Conservation (phyloP, 2,888 invertebrate genomes). For the Petrolisthes manimaculis region DNA sequence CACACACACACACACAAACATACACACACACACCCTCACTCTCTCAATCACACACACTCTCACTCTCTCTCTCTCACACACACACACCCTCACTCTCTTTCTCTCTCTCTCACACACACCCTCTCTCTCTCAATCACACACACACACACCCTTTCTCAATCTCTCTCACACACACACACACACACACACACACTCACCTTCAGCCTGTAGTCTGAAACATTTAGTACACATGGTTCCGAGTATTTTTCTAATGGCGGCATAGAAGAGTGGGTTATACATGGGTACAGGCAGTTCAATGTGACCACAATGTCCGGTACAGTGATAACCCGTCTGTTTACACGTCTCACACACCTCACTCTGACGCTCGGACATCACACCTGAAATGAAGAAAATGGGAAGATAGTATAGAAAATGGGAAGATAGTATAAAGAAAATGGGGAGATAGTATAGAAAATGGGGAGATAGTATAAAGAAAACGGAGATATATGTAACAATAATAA, state of each 20-base stretch:
- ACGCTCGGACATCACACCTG: conserved; percentile 70
- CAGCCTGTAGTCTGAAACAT: conserved; percentile 71
- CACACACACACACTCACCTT: background rate
- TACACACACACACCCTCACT: too few species aligned
- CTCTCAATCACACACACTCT: background rate
- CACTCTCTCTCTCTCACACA: background rate
- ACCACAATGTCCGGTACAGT: conserved; percentile 94
- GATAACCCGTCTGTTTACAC: conserved; percentile 77
- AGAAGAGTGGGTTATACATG: conserved; percentile 91
- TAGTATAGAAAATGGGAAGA: too few species aligned
- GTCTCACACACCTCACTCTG: conserved; percentile 81
- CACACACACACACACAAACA: background rate
- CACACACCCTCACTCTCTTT: too few species aligned
- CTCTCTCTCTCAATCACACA: too few species aligned
- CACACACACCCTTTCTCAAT: too few species aligned
- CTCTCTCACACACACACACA: too few species aligned
- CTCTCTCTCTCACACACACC: too few species aligned
- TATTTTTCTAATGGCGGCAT: conserved; percentile 79
- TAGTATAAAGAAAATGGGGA: too few species aligned
- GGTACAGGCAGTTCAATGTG: conserved; percentile 91
- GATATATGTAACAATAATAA: too few species aligned
- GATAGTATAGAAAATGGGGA: too few species aligned
- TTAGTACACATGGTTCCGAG: conserved; percentile 79
- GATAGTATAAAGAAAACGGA: too few species aligned
- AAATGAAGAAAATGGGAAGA: too few species aligned